Evolutionary conservation across 2,797 vertebrate genomes (phyloP), one percentile per base, ranked within the genome.

Genomic region (Acanthopagrus latus): DNA sequence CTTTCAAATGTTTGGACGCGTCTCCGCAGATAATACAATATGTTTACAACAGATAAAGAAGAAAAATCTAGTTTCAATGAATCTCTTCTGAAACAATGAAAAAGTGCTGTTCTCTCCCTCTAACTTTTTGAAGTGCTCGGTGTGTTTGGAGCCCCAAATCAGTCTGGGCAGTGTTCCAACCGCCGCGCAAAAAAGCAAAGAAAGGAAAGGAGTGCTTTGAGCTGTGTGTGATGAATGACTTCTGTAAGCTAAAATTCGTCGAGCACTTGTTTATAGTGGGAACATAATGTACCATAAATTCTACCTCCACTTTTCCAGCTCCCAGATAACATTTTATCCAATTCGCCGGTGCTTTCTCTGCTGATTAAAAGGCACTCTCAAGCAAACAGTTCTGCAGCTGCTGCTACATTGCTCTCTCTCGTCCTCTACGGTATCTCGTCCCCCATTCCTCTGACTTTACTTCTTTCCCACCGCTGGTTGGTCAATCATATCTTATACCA

Each of bases 201-300:
- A 71, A 85, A 57, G 72, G 60, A 63, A 66, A 74, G 62, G 27
- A 66, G 43, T 58, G 78, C 85, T 90, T 84, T 85, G 84, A 90
- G 82, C 82, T 65, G 68, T 63, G 63, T 71, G 65, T 90, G 90
- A 92, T 89, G 78, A 93, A 91, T 90, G 87, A 84, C 74, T 90
- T 83, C 78, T 83, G 63, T 70, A 62, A 84, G 78, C 77, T 73
- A 72, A 90, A 88, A 88, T 81, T 88, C 14, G 50, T 63, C 78
- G 75, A 87, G 83, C 78, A 78, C 83, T 89, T 91, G 89, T 92
- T 92, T 91, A 91, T 88, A 81, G 82, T 29, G 0, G 80, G 86
- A 90, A 93, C 89, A 93, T 93, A 93, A 94, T 93, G 92, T 91
- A 91, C 88, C 88, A 90, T 93, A 91, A 91, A 94, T 94, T 91